These are phyloP conservation scores for Chloroceryle inda DNA, from an alignment of 2,797 vertebrate species.

Conservation along the genomic window DNA sequence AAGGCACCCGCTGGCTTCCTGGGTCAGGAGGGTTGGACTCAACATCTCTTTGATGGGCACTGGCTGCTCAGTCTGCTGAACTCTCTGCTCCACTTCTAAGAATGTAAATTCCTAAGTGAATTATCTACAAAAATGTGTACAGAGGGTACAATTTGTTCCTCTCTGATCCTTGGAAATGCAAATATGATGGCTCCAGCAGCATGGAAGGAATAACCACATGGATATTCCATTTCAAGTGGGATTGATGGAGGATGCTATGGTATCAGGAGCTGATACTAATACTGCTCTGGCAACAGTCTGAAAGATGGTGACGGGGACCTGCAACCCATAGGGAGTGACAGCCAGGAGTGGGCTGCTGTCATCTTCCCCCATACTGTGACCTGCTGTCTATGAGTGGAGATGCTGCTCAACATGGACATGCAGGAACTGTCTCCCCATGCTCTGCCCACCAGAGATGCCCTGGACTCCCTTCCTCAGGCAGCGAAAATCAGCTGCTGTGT, in stretches of 20 bases:
- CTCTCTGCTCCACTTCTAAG: not conserved
- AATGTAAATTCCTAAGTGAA: accelerated
- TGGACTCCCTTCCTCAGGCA: accelerated
- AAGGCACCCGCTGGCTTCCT: not conserved
- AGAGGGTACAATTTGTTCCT: not conserved
- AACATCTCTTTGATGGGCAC: not conserved
- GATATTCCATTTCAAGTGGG: not conserved
- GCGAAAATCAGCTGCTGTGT: not conserved
- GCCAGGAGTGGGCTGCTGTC: not conserved
- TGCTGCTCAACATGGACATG: not conserved
- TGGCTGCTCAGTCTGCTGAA: not conserved
- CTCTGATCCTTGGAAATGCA: not conserved
- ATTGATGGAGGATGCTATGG: not conserved
- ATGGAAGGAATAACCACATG: not conserved
- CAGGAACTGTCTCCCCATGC: not conserved
- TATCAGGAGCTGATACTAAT: not conserved
- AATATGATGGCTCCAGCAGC: not conserved
- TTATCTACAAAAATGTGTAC: not conserved
- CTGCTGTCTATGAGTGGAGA: not conserved
- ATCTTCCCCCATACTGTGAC: not conserved
- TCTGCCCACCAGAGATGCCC: accelerated
- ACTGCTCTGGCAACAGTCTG: not conserved
- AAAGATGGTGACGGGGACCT: not conserved
- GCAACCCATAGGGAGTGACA: not conserved
- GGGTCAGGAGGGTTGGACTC: not conserved